phyloP scores from a whole-genome alignment of 2,113 vertebrate genomes.

The Pteropus alecto region DNA sequence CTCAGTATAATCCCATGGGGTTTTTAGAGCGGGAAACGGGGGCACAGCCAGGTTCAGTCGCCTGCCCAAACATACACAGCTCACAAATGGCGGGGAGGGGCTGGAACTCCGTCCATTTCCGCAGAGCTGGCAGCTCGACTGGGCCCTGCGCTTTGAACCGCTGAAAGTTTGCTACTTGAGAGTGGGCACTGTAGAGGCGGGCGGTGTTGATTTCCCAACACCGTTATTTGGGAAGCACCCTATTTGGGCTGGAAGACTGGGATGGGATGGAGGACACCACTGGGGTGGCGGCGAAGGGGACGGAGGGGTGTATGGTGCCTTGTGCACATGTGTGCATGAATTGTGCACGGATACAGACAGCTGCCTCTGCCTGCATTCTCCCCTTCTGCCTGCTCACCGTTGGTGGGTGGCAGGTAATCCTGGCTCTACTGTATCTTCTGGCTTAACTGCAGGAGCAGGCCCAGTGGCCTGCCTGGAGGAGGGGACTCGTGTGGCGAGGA shows the following conservation, averaged over 20 bases:
- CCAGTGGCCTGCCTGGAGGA: neutral
- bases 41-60: neutral
- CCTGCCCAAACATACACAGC: accelerated
- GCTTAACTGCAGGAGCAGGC: neutral
- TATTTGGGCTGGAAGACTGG: accelerated
- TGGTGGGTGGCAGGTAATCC: accelerated
- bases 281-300: accelerated
- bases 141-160: neutral
- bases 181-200: neutral
- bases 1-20: too few relatives aligned
- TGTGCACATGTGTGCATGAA: neutral
- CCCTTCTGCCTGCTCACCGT: neutral
- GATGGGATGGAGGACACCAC: too few relatives aligned
- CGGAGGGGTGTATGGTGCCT: accelerated
- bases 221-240: neutral
- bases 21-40: neutral
- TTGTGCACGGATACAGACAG: accelerated
- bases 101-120: accelerated
- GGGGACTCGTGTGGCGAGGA: neutral
- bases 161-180: too few relatives aligned
- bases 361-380: neutral
- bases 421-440: neutral
- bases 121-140: neutral
- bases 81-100: neutral
- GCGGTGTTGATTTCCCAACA: neutral